phyloP scores from a whole-genome alignment of 2,888 invertebrate genomes.

The Minunthozetes semirufus region DNA sequence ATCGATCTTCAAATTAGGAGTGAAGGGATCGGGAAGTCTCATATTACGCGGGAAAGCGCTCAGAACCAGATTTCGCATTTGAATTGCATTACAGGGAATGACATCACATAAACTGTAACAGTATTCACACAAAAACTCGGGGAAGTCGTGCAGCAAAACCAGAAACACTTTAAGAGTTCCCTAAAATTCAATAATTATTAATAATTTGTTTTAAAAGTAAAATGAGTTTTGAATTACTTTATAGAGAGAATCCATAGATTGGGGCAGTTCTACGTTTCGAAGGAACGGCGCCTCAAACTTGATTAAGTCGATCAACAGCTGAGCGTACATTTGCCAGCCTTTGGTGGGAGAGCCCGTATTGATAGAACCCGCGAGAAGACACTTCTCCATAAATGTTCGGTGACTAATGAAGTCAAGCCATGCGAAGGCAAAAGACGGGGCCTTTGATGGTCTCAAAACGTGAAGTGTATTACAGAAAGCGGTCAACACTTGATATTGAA shows the following conservation, averaged over 20 bases:
- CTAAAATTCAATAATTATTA: slow-evolving; percentile 44
- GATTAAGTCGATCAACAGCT: slow-evolving; percentile 88
- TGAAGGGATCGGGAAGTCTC: slow-evolving; percentile 96
- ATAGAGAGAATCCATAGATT: slow-evolving; percentile 86
- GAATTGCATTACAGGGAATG: slow-evolving; percentile 98
- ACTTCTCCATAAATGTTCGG: slow-evolving; percentile 72
- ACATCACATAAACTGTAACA: slow-evolving; percentile 99
- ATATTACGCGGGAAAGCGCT: slow-evolving; percentile 97
- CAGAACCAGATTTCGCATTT: slow-evolving; percentile 92
- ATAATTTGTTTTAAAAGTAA: neutral
- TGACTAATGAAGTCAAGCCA: slow-evolving; percentile 98
- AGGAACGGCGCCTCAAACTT: slow-evolving; percentile 94
- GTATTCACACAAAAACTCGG: slow-evolving; percentile 97
- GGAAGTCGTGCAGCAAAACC: slow-evolving; percentile 95
- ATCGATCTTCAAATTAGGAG: slow-evolving; percentile 90
- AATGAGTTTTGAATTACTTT: slow-evolving; percentile 59
- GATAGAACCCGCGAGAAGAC: slow-evolving; percentile 31
- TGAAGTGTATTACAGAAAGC: slow-evolving; percentile 94
- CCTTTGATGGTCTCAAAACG: slow-evolving; percentile 80
- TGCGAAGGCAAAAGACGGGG: slow-evolving; percentile 93
- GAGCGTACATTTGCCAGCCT: slow-evolving; percentile 96
- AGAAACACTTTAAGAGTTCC: slow-evolving; percentile 81
- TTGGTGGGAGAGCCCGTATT: slow-evolving; percentile 46
- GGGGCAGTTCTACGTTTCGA: slow-evolving; percentile 89
- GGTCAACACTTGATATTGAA: slow-evolving; percentile 87